These are phyloP conservation scores for Brenthis hecate DNA, from an alignment of 2,888 invertebrate genomes.

Conservation along the genomic window DNA sequence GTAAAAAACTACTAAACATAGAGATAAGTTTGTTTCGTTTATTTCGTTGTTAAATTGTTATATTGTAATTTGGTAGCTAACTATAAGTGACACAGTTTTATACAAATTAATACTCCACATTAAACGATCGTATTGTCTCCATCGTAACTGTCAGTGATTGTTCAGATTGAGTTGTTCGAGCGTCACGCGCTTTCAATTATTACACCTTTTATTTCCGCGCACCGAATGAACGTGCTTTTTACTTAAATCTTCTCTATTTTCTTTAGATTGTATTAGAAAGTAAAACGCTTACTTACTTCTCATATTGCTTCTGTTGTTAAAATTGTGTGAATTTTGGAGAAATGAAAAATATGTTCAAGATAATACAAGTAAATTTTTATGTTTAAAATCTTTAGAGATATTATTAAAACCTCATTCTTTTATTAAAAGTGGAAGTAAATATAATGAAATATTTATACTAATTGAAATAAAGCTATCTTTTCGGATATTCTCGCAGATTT, in stretches of 20 bases:
- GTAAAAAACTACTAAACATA: no score
- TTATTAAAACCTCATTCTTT: no score
- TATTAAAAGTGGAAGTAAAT: no score
- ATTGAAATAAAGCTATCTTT: no score
- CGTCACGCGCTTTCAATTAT: slow-evolving; percentile 38
- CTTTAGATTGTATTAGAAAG: slow-evolving; percentile 32
- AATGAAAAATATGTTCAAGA: no score
- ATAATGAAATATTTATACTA: no score
- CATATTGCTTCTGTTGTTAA: neutral
- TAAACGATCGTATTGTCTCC: slow-evolving; percentile 7
- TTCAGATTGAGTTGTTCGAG: slow-evolving; percentile 28
- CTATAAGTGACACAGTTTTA: neutral
- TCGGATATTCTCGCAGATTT: no score
- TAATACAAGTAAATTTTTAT: no score
- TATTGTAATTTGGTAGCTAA: neutral
- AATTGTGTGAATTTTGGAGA: no score
- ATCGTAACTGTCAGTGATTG: slow-evolving; percentile 18
- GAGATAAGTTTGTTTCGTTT: no score
- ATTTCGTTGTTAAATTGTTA: no score
- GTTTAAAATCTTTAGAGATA: no score
- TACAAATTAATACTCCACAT: slow-evolving; percentile 2
- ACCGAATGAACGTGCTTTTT: slow-evolving; percentile 19
- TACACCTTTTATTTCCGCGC: slow-evolving; percentile 32
- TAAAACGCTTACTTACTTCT: slow-evolving; percentile 13
- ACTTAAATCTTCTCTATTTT: slow-evolving; percentile 24